phyloP scores from a whole-genome alignment of 2,888 invertebrate genomes.

The Theretra japonica region DNA sequence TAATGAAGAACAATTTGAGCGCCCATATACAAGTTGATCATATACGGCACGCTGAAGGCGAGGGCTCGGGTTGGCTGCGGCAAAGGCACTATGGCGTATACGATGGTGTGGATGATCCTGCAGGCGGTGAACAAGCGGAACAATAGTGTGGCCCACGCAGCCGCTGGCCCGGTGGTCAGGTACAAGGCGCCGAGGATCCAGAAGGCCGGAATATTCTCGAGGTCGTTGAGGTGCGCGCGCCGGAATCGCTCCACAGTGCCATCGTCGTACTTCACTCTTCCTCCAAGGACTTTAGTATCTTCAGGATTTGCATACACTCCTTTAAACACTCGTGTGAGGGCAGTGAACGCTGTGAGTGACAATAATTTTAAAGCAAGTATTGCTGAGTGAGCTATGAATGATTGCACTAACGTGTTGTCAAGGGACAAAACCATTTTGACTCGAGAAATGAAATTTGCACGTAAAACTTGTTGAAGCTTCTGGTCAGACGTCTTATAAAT shows the following conservation, averaged over 20 bases:
- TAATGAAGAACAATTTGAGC: slow-evolving; percentile 61
- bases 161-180: slow-evolving; percentile 83
- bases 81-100: slow-evolving; percentile 86
- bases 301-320: slow-evolving; percentile 69
- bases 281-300: slow-evolving; percentile 59
- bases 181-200: slow-evolving; percentile 86
- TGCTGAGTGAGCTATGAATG: slow-evolving; percentile 69
- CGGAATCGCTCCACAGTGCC: slow-evolving; percentile 66
- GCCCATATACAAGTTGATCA: slow-evolving; percentile 69
- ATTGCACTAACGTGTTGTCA: slow-evolving; percentile 59
- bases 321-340: slow-evolving; percentile 51
- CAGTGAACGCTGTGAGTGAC: slow-evolving; percentile 56
- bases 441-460: not conserved
- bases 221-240: slow-evolving; percentile 88
- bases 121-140: slow-evolving; percentile 82
- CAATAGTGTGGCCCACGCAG: slow-evolving; percentile 64
- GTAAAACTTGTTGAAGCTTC: not conserved
- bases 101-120: slow-evolving; percentile 86
- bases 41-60: slow-evolving; percentile 60
- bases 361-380: slow-evolving; percentile 69
- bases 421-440: slow-evolving; percentile 58
- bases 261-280: slow-evolving; percentile 70
- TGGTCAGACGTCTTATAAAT: not conserved
- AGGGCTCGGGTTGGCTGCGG: slow-evolving; percentile 83
- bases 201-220: slow-evolving; percentile 89